A percentile compares a stretch with the other conserved stretches of the same genome.
These are phyloP conservation scores for Chloromyia formosa DNA, from an alignment of 2,888 invertebrate species.

Conservation along the genomic window DNA sequence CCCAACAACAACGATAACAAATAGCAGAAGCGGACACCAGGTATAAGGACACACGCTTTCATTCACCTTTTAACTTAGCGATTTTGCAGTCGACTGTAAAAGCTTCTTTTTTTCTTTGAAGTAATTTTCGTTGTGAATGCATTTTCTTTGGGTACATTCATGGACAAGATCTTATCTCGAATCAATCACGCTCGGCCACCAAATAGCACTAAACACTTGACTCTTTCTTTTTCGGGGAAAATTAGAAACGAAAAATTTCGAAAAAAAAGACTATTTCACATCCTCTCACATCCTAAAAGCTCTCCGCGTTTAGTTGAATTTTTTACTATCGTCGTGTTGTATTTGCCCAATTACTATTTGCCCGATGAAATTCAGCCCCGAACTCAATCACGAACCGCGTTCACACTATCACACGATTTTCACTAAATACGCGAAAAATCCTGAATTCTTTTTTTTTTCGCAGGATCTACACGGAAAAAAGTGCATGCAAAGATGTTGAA, in stretches of 20 bases:
- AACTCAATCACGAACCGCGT: background rate
- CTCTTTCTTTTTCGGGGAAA: background rate
- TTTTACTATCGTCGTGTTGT: background rate
- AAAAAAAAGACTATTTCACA: background rate
- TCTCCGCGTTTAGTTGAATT: constrained; percentile 34
- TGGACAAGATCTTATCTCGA: background rate
- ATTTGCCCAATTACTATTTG: background rate
- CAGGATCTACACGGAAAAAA: background rate
- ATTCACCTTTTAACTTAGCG: constrained; percentile 34
- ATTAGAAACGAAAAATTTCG: background rate
- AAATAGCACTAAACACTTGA: background rate
- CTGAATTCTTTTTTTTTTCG: too few species aligned
- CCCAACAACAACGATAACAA: background rate
- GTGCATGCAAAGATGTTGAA: background rate
- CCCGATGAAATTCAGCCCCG: background rate
- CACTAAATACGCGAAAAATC: too few species aligned
- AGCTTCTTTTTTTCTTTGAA: constrained; percentile 43
- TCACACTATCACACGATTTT: too few species aligned
- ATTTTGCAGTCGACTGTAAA: constrained; percentile 44
- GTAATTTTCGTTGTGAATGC: constrained; percentile 43
- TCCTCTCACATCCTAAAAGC: constrained; percentile 29
- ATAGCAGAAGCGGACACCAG: constrained; percentile 25
- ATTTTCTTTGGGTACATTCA: constrained; percentile 30
- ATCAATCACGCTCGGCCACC: background rate
- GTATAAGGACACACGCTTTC: constrained; percentile 34